Conservation (phyloP, 1,140 invertebrate genomes). For the Drosophila kikkawai region DNA sequence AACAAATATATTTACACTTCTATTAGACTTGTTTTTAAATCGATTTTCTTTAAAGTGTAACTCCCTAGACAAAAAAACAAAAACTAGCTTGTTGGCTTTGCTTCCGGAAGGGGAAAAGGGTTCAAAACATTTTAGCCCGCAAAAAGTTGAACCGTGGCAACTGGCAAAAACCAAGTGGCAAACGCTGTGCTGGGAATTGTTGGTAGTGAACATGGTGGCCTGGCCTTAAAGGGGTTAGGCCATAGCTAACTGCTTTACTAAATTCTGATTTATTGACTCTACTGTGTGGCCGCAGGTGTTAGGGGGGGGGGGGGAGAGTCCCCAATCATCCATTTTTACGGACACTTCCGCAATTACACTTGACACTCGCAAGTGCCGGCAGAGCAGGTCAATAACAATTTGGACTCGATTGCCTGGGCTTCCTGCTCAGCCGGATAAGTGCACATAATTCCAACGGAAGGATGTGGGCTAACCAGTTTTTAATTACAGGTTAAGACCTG, state of each 20-base stretch:
- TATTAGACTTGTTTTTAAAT: not conserved
- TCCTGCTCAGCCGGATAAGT: constrained; percentile 49
- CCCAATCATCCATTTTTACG: constrained; percentile 21
- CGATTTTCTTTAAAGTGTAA: constrained; percentile 2
- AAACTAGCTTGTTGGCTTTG: constrained; percentile 9
- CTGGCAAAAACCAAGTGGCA: constrained; percentile 22
- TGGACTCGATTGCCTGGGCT: constrained; percentile 50
- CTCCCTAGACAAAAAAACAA: constrained; percentile 6
- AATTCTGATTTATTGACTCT: constrained; percentile 67
- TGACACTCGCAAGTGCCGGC: constrained; percentile 43
- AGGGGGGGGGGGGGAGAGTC: not conserved
- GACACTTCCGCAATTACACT: constrained; percentile 67
- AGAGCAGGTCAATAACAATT: constrained; percentile 62
- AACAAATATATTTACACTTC: not conserved
- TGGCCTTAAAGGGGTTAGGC: constrained; percentile 3
- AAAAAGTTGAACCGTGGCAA: constrained; percentile 55
- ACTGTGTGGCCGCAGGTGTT: constrained; percentile 55
- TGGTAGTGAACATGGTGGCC: not conserved
- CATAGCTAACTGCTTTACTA: constrained; percentile 29
- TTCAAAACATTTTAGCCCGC: constrained; percentile 24
- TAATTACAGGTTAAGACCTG: constrained; percentile 71
- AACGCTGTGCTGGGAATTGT: constrained; percentile 32
- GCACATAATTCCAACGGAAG: constrained; percentile 64
- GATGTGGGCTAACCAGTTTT: constrained; percentile 53
- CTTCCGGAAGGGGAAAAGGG: constrained; percentile 4